Conservation (phyloP, 2,888 invertebrate species). For the Pyralis farinalis region DNA sequence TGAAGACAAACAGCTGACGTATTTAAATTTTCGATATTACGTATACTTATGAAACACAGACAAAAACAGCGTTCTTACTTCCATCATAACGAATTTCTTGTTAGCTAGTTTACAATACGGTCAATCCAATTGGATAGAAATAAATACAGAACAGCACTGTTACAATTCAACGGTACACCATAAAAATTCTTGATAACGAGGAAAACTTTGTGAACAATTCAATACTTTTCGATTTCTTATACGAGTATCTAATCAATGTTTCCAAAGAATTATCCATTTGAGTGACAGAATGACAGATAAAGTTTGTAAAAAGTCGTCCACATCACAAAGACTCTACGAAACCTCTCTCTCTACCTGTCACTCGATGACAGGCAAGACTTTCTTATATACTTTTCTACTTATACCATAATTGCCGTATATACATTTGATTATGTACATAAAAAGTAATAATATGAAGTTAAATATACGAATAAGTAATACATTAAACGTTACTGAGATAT, state of each 20-base stretch:
- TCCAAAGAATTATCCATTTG: constrained; percentile 15
- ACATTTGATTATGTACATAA: not conserved
- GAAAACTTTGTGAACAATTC: not conserved
- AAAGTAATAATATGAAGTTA: too few species aligned
- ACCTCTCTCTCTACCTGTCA: constrained; percentile 28
- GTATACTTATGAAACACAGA: too few species aligned
- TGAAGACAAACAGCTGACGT: too few species aligned
- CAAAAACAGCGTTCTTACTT: too few species aligned
- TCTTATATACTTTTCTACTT: constrained; percentile 12
- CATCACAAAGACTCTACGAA: constrained; percentile 20
- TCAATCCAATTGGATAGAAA: too few species aligned
- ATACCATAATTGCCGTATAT: not conserved
- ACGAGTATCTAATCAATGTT: constrained; percentile 19
- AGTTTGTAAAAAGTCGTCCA: constrained; percentile 31
- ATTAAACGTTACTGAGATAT: constrained; percentile 30
- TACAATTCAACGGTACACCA: too few species aligned
- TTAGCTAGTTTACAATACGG: too few species aligned
- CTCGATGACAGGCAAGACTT: constrained; percentile 19
- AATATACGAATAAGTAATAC: too few species aligned
- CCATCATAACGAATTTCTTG: too few species aligned
- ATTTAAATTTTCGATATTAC: too few species aligned
- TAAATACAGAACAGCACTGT: too few species aligned
- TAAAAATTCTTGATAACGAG: too few species aligned
- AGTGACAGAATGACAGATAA: constrained; percentile 39
- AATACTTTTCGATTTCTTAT: not conserved